phyloP scores from a whole-genome alignment of 1,140 invertebrate genomes.

The Eulimnadia texana region DNA sequence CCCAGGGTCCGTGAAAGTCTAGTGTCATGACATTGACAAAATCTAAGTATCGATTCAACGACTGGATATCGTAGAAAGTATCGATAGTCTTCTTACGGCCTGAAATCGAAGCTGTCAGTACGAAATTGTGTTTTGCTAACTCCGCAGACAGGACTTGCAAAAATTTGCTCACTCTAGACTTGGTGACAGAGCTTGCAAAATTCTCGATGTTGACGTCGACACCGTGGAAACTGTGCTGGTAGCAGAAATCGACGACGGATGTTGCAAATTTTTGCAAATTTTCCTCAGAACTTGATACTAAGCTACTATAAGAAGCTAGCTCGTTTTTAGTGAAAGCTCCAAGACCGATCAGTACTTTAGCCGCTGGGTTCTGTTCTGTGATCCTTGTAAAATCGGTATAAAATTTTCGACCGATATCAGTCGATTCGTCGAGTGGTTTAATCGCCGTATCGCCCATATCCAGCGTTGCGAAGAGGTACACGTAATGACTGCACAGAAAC shows the following conservation, averaged over 20 bases:
- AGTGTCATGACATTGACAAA: slow-evolving; percentile 35
- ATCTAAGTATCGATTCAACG: slow-evolving; percentile 31
- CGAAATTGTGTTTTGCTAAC: slow-evolving; percentile 36
- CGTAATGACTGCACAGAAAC: slow-evolving; percentile 56
- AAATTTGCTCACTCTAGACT: slow-evolving; percentile 30
- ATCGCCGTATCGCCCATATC: slow-evolving; percentile 44
- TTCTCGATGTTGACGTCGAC: background rate
- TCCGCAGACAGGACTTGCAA: slow-evolving; percentile 36
- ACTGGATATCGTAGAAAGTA: slow-evolving; percentile 34
- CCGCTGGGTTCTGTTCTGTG: slow-evolving; percentile 35
- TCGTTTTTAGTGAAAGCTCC: slow-evolving; percentile 41
- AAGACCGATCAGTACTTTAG: slow-evolving; percentile 36
- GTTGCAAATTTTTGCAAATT: slow-evolving; percentile 28
- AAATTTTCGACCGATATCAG: slow-evolving; percentile 37
- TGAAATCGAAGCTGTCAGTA: slow-evolving; percentile 37
- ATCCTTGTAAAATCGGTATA: slow-evolving; percentile 36
- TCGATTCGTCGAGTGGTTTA: slow-evolving; percentile 37
- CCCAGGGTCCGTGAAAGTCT: slow-evolving; percentile 31
- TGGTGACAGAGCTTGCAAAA: background rate
- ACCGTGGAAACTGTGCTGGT: background rate
- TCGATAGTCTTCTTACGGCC: slow-evolving; percentile 38
- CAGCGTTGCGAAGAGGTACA: slow-evolving; percentile 59
- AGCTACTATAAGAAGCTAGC: slow-evolving; percentile 29
- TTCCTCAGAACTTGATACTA: slow-evolving; percentile 27
- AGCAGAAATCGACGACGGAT: background rate